These are phyloP conservation scores for Pollenia labialis DNA, from an alignment of 2,888 invertebrate species.

Conservation along the genomic window DNA sequence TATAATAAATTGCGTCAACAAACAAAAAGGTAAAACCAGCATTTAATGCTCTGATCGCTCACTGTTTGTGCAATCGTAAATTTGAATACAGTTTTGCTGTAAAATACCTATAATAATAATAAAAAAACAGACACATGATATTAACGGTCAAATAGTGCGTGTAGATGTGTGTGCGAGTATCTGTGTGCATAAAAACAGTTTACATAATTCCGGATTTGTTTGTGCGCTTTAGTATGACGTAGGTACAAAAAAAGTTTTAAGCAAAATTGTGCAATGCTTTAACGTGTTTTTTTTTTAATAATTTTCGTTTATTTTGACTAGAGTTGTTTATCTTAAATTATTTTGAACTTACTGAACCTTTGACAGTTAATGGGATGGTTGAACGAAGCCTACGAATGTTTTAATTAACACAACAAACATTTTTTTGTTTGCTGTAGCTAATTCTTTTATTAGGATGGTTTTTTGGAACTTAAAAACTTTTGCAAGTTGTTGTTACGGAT, in stretches of 20 bases:
- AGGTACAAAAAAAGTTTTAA: constrained; percentile 46
- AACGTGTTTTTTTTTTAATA: constrained; percentile 4
- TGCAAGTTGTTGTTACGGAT: background rate
- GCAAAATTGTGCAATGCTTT: constrained; percentile 66
- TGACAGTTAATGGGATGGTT: constrained; percentile 36
- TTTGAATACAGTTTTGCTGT: background rate
- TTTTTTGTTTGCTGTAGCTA: background rate
- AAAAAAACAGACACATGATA: constrained; percentile 39
- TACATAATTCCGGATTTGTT: constrained; percentile 70
- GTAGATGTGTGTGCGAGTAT: background rate
- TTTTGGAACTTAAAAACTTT: background rate
- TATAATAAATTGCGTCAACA: constrained; percentile 48
- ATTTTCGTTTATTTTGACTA: background rate
- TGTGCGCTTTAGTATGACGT: constrained; percentile 57
- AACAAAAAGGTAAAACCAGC: constrained; percentile 61
- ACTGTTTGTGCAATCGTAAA: constrained; percentile 38
- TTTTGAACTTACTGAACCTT: constrained; percentile 71
- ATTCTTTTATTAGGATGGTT: constrained; percentile 18
- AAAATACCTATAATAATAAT: background rate
- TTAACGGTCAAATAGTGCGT: constrained; percentile 28
- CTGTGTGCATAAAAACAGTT: constrained; percentile 49
- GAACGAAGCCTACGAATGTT: constrained; percentile 16
- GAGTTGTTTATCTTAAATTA: constrained; percentile 14
- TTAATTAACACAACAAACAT: constrained; percentile 42
- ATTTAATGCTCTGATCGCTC: constrained; percentile 33